A percentile compares a stretch with the other conserved stretches of the same genome.
phyloP scores from a whole-genome alignment of 2,888 invertebrate genomes.

The Melieria omissa region DNA sequence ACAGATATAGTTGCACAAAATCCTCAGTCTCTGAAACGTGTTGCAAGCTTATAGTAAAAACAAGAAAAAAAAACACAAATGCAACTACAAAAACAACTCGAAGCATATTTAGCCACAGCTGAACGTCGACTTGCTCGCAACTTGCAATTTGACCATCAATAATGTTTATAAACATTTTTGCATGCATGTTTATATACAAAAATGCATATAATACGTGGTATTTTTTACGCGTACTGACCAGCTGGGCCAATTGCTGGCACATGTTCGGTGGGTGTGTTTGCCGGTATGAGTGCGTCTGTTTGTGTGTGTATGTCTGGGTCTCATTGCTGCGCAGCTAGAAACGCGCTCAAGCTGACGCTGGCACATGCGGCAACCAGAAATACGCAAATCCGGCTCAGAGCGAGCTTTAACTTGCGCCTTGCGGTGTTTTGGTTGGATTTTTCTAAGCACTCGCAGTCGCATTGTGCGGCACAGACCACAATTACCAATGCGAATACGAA shows the following conservation, averaged over 20 bases:
- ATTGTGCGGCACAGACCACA: too few species aligned
- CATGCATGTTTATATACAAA: not conserved
- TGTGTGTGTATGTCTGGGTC: not conserved
- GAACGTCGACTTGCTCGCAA: not conserved
- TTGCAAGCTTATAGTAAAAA: not conserved
- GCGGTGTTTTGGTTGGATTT: too few species aligned
- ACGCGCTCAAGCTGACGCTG: too few species aligned
- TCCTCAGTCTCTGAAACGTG: too few species aligned
- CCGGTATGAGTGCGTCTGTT: not conserved
- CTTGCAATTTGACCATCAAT: conserved; percentile 22
- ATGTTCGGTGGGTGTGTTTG: not conserved
- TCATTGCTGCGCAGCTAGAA: not conserved
- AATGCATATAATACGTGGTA: not conserved
- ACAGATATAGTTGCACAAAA: too few species aligned
- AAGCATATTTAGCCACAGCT: conserved; percentile 1
- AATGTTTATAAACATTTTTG: conserved; percentile 33
- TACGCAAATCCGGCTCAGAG: too few species aligned
- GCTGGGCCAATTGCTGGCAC: not conserved
- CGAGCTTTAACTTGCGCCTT: too few species aligned
- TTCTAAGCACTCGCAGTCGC: too few species aligned
- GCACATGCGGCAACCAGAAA: too few species aligned
- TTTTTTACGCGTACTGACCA: not conserved
- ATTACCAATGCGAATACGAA: too few species aligned
- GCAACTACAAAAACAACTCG: not conserved
- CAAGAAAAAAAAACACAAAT: not conserved